Percentiles rank a stretch among this genome's conserved stretches.
Conservation (phyloP, 2,113 vertebrate species). For the Turdus rufiventris region DNA sequence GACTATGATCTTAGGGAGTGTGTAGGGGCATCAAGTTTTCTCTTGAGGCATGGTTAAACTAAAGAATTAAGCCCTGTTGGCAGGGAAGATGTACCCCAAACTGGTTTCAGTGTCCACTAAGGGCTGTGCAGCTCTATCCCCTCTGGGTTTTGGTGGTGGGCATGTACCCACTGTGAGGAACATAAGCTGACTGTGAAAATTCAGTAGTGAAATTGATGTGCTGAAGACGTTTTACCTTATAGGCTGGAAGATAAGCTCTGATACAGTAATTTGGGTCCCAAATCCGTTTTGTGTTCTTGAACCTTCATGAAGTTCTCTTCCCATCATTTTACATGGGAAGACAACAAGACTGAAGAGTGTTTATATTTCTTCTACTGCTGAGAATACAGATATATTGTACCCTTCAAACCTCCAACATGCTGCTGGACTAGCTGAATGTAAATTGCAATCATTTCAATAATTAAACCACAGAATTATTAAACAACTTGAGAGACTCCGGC, state of each 20-base stretch:
- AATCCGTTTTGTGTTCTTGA: not conserved
- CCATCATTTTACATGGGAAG: not conserved
- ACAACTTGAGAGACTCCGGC: not conserved
- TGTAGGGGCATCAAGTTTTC: not conserved
- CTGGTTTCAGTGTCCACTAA: not conserved
- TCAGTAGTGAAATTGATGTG: not conserved
- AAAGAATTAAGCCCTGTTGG: not conserved
- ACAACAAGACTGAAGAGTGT: not conserved
- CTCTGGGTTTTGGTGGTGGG: not conserved
- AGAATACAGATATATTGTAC: not conserved
- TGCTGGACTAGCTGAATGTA: not conserved
- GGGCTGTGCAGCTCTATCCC: not conserved
- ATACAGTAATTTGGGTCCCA: not conserved
- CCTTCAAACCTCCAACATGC: not conserved
- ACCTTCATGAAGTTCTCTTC: not conserved
- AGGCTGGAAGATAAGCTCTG: not conserved
- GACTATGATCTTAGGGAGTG: not conserved
- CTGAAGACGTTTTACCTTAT: not conserved
- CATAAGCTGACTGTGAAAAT: not conserved
- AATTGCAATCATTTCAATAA: not conserved
- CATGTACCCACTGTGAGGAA: not conserved
- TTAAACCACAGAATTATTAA: constrained; percentile 20
- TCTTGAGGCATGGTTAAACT: not conserved
- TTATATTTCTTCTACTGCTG: not conserved
- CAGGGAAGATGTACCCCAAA: not conserved